phyloP scores from a whole-genome alignment of 2,113 vertebrate species.

The Zosterops pallidus region DNA sequence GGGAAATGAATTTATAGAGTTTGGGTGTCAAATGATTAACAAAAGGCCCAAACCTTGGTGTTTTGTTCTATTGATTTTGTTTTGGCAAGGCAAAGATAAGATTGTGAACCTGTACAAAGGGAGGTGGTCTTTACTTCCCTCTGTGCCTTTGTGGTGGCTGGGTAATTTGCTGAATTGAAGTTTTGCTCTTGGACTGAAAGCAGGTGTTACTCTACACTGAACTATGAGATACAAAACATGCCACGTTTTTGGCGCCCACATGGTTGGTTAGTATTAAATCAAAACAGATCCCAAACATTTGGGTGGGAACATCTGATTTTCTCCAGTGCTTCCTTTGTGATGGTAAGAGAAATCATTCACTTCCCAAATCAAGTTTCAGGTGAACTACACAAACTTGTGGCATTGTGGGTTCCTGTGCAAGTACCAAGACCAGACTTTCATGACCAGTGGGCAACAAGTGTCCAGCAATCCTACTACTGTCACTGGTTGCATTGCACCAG shows the following conservation, averaged over 20 bases:
- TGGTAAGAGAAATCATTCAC: not conserved
- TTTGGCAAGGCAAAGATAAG: constrained; percentile 53
- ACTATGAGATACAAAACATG: not conserved
- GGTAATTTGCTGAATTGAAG: constrained; percentile 7
- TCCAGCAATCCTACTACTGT: not conserved
- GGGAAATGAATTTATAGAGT: constrained; percentile 59
- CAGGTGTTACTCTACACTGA: constrained; percentile 21
- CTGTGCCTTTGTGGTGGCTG: constrained; percentile 25
- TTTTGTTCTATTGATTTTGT: constrained; percentile 57
- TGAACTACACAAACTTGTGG: not conserved
- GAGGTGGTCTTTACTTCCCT: constrained; percentile 12
- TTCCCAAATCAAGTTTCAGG: not conserved
- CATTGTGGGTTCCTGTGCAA: not conserved
- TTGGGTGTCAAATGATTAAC: constrained; percentile 54
- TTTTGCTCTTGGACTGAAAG: constrained; percentile 17
- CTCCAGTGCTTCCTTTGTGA: not conserved
- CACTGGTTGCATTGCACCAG: not conserved
- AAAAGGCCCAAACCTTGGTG: constrained; percentile 37
- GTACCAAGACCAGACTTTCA: not conserved
- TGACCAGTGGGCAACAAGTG: not conserved
- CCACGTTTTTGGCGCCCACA: not conserved
- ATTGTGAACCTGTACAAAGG: constrained; percentile 34
- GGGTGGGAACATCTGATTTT: not conserved
- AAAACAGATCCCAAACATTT: not conserved
- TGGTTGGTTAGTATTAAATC: not conserved